Evolutionary conservation across 1,140 invertebrate species (phyloP).

Genomic region (Temnothorax curvispinosus): DNA sequence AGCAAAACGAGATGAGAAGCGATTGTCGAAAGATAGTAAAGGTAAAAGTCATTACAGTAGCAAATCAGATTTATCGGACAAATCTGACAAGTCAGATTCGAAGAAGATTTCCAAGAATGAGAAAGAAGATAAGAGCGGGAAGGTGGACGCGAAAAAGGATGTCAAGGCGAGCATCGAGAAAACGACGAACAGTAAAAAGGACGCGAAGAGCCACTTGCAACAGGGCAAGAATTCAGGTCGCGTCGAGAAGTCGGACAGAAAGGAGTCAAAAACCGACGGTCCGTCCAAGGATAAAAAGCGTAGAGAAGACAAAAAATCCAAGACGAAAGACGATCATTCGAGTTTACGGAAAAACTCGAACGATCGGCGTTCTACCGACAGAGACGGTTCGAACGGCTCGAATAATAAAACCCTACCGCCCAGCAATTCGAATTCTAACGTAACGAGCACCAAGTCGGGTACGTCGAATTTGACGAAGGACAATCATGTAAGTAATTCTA

Average conservation of each 20-base stretch:
- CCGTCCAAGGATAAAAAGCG: constrained; percentile 81
- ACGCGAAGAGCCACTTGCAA: constrained; percentile 70
- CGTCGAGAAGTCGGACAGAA: constrained; percentile 76
- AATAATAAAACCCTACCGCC: constrained; percentile 81
- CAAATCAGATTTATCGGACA: constrained; percentile 65
- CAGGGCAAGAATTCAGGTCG: constrained; percentile 72
- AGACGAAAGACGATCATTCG: constrained; percentile 83
- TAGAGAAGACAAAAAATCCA: constrained; percentile 82
- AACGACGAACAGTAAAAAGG: constrained; percentile 70
- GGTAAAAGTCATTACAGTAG: constrained; percentile 63
- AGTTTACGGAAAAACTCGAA: constrained; percentile 82
- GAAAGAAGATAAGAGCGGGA: constrained; percentile 67
- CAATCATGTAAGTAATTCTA: constrained; percentile 79
- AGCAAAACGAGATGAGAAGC: constrained; percentile 78
- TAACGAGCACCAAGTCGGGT: constrained; percentile 72
- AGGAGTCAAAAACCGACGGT: constrained; percentile 70
- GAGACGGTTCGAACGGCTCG: constrained; percentile 84
- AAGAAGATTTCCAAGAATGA: constrained; percentile 68
- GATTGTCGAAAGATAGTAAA: constrained; percentile 77
- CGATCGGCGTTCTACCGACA: constrained; percentile 83
- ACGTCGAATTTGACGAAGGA: constrained; percentile 80
- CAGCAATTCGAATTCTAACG: constrained; percentile 70
- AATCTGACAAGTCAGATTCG: constrained; percentile 56
- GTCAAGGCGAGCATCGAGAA: constrained; percentile 69
- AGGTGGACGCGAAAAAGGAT: constrained; percentile 64